Percentiles rank a stretch among this genome's conserved stretches.
Conservation (phyloP, 2,797 vertebrate species). For the Lacerta agilis region DNA sequence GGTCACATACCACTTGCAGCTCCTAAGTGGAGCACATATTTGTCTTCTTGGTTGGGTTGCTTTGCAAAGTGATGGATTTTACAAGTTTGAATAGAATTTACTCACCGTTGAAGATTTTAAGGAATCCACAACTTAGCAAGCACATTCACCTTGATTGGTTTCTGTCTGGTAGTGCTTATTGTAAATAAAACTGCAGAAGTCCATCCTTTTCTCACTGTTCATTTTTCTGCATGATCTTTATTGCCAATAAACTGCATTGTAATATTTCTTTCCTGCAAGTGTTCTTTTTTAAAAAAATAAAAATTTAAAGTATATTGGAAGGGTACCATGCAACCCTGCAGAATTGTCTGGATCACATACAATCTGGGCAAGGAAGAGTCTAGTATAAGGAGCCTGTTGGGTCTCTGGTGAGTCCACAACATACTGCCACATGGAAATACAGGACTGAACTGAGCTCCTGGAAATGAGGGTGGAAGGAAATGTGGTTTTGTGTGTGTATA, state of each 20-base stretch:
- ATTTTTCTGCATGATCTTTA: neutral
- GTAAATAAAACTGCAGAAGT: slow-evolving; percentile 11
- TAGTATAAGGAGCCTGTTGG: too few relatives aligned
- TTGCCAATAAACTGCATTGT: slow-evolving; percentile 39
- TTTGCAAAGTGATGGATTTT: neutral
- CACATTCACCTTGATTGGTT: neutral
- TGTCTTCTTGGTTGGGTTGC: neutral
- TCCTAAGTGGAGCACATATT: neutral
- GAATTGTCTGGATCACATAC: neutral
- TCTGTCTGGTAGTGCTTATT: neutral
- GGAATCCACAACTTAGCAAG: neutral
- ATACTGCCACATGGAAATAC: neutral
- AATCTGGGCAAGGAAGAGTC: neutral
- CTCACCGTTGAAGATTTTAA: neutral
- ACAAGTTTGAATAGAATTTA: neutral
- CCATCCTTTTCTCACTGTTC: neutral
- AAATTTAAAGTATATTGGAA: neutral
- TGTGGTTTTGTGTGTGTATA: neutral
- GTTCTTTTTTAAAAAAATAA: neutral
- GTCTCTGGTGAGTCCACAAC: neutral
- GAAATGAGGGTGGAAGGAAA: neutral
- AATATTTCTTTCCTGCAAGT: neutral
- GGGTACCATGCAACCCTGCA: neutral
- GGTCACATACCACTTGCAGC: too few relatives aligned
- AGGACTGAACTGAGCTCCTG: neutral